Base-by-base conservation (phyloP, 1,140 invertebrate genomes). In the Apis cerana region DNA sequence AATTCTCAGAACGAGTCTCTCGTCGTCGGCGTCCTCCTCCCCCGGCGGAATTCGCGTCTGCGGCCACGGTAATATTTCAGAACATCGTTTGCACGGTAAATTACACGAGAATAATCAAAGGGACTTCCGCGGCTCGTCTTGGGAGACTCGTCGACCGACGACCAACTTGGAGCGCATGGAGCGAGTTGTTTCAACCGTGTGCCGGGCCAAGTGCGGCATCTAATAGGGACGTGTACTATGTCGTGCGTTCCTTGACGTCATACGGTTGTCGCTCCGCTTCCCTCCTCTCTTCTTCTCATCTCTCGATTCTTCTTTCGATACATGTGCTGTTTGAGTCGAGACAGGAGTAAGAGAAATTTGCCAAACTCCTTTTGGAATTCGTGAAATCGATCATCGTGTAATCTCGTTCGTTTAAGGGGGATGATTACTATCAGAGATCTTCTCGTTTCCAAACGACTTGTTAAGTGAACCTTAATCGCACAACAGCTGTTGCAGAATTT, bases 41-140 rank as follows among this genome's bases (percentile, higher is more conserved):
- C 50, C 62, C 70, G 27, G 1, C 72, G 64, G 80, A 76, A 82
- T 82, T 76, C 43, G 54, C 80, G 72, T 67, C 80, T 54, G 64
- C 80, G 11, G 76, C 56, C 80, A 69, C 72, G 62, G 80, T 82
- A 82, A 82, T 82, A 82, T 82, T 82, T 82, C 80, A 82, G 80
- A 82, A 82, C 80, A 76, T 82, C 80, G 80, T 82, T 82, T 82
- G 75, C 80, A 82, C 80, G 80, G 74, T 76, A 76, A 82, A 82
- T 82, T 82, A 82, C 80, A 76, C 80, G 80, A 76, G 80, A 82
- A 82, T 82, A 82, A 82, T 82, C 80, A 82, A 82, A 82, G 74
- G 58, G 64, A 76, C 64, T 67, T 76, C 33, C 69, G 74, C 10
- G 80, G 56, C 72, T 43, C 33, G 80, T 82, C 80, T 82, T 82